phyloP scores from a whole-genome alignment of 2,888 invertebrate genomes.

The Carpatolechia fugitivella region DNA sequence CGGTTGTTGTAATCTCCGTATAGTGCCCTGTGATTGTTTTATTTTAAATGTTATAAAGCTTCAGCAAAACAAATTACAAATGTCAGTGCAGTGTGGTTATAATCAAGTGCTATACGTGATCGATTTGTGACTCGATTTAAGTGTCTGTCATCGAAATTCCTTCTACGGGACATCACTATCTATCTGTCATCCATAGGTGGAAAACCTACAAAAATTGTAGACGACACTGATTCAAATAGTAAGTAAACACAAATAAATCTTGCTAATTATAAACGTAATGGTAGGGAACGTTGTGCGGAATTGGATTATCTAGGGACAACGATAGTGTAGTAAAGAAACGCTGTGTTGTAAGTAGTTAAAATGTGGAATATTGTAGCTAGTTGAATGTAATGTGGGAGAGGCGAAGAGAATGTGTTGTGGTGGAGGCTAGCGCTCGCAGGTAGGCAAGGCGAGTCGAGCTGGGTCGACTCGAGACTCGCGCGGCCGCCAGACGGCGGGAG shows the following conservation, averaged over 20 bases:
- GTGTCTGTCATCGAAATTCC: constrained; percentile 61
- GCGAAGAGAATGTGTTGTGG: constrained; percentile 50
- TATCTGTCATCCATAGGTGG: constrained; percentile 68
- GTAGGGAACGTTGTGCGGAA: not conserved
- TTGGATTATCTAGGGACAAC: not conserved
- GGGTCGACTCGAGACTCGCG: constrained; percentile 52
- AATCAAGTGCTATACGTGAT: constrained; percentile 47
- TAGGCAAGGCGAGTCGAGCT: constrained; percentile 16
- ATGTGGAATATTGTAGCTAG: constrained; percentile 4
- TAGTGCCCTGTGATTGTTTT: constrained; percentile 74
- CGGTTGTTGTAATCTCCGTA: constrained; percentile 61
- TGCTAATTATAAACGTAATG: not conserved
- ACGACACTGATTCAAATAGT: constrained; percentile 76
- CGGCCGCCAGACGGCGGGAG: constrained; percentile 60
- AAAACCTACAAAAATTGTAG: constrained; percentile 70
- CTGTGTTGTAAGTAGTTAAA: not conserved
- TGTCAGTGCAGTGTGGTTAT: constrained; percentile 64
- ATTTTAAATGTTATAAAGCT: constrained; percentile 59
- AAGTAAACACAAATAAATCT: constrained; percentile 45
- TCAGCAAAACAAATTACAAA: constrained; percentile 50
- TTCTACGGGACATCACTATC: constrained; percentile 57
- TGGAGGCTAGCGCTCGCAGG: constrained; percentile 20
- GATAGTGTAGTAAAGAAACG: not conserved
- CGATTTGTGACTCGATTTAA: constrained; percentile 58
- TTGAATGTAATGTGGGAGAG: constrained; percentile 17